A percentile compares a stretch with the other conserved stretches of the same genome.
Evolutionary conservation across 23 tunicate genomes (phyloP).

Genomic region (Styela plicata): DNA sequence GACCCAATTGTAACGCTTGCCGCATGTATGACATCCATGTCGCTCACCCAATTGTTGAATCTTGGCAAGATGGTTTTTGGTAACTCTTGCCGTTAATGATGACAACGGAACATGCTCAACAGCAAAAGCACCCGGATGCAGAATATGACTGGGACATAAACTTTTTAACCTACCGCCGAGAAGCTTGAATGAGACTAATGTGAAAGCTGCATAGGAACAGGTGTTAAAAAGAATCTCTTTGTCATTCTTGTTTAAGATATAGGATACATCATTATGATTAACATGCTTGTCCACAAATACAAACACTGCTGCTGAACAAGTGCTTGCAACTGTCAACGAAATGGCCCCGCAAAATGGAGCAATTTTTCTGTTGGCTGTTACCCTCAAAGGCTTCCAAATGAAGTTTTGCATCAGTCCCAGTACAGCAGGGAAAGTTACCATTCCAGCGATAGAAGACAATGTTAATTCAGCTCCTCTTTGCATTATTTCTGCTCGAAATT

Average conservation of each 20-base stretch:
- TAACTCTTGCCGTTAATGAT: conserved; percentile 15
- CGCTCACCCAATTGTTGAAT: conserved; percentile 48
- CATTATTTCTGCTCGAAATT: neutral
- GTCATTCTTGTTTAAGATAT: neutral
- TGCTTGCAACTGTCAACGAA: conserved; percentile 27
- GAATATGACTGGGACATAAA: conserved; percentile 65
- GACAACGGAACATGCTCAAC: conserved; percentile 31
- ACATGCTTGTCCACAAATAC: conserved; percentile 5
- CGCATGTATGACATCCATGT: conserved; percentile 86
- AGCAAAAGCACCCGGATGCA: conserved; percentile 79
- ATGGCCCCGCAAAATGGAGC: conserved; percentile 38
- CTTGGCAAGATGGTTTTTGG: conserved; percentile 17
- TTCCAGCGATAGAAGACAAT: conserved; percentile 30
- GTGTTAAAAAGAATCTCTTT: neutral
- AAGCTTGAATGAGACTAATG: conserved; percentile 35
- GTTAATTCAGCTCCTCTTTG: neutral
- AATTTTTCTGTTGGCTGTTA: conserved; percentile 44
- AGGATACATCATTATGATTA: neutral
- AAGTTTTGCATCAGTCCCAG: conserved; percentile 51
- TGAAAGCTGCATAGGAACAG: conserved; percentile 7
- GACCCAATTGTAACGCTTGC: conserved; percentile 24
- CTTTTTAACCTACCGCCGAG: conserved; percentile 39
- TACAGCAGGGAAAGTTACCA: conserved; percentile 48
- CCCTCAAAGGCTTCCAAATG: conserved; percentile 52
- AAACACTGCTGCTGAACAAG: conserved; percentile 7